Evolutionary conservation across 1,140 invertebrate genomes (phyloP), one percentile per base, ranked within the genome.

Genomic region (Drosophila albomicans): DNA sequence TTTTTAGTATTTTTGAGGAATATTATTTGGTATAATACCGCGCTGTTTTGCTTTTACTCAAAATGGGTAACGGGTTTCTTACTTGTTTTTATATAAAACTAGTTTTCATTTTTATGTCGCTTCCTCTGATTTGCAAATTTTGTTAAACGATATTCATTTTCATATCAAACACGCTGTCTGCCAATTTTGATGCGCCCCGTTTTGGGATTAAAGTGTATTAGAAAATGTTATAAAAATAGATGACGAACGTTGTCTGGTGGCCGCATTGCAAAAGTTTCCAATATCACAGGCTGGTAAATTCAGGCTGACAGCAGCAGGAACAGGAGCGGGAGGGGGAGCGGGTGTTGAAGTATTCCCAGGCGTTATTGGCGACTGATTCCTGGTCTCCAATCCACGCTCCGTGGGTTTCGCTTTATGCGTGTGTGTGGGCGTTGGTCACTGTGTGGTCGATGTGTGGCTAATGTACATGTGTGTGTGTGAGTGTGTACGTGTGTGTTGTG

Each of bases 241-340:
- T 71, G 69, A 20, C 16, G 35, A 41, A 52, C 52, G 13, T 43
- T 43, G 67, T 59, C 67, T 66, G 74, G 56, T 66, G 74, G 56
- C 15, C 48, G 56, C 62, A 54, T 35, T 64, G 54, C 15, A 66
- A 61, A 61, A 79, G 59, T 73, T 82, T 84, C 45, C 64, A 59
- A 84, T 84, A 73, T 69, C 72, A 25, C 20, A 49, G 46, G 49
- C 43, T 45, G 48, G 15, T n/a, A 73, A 66, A 72, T 69, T 69
- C 65, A 59, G 66, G 58, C 48, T 43, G 41, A 45, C 20, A 61
- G 11, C 25, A 48, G 58, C 43, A 30, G 20, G 65, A 43, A 45
- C 25, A 71, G 46, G 46, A 49, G 46, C 15, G 7, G 32, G 6
- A 32, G 1, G 1, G 7, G 32, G 32, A 32, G 32, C 5, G 7